Conservation (phyloP, 2,888 invertebrate genomes). For the Calephelis perditalis region DNA sequence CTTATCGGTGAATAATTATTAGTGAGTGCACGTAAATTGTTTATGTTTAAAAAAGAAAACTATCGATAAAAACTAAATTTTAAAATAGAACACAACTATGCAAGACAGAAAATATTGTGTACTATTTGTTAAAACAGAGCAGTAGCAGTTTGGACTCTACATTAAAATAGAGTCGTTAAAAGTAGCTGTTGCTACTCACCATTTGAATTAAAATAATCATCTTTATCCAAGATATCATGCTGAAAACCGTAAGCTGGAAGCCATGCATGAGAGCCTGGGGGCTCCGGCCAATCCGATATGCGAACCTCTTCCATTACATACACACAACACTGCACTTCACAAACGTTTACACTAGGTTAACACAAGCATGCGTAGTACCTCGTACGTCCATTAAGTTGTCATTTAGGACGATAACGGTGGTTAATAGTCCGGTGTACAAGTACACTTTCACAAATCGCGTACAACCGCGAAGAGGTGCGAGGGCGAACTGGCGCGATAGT, state of each 20-base stretch:
- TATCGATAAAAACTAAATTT: no score
- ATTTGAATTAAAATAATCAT: conserved; percentile 81
- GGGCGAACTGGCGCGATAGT: conserved; percentile 51
- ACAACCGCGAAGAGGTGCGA: conserved; percentile 61
- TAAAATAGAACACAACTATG: no score
- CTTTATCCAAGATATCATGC: conserved; percentile 81
- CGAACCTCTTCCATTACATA: conserved; percentile 80
- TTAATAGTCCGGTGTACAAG: conserved; percentile 40
- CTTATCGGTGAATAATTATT: conserved; percentile 5
- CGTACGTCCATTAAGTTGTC: conserved; percentile 71
- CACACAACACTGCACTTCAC: conserved; percentile 74
- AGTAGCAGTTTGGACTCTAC: conserved; percentile 18
- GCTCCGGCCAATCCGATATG: conserved; percentile 83
- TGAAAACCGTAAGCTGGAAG: conserved; percentile 88
- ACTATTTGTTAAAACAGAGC: no score
- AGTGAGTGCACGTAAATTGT: no score
- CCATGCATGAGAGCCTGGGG: conserved; percentile 86
- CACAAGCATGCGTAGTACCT: conserved; percentile 74
- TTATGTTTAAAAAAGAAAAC: no score
- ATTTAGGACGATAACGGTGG: conserved; percentile 73
- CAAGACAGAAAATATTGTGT: no score
- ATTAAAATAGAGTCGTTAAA: conserved; percentile 28
- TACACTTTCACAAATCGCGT: conserved; percentile 40
- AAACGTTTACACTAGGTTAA: conserved; percentile 55
- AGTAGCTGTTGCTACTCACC: conserved; percentile 63